phyloP scores from a whole-genome alignment of 1,140 invertebrate genomes.

The Anthonomus grandis region DNA sequence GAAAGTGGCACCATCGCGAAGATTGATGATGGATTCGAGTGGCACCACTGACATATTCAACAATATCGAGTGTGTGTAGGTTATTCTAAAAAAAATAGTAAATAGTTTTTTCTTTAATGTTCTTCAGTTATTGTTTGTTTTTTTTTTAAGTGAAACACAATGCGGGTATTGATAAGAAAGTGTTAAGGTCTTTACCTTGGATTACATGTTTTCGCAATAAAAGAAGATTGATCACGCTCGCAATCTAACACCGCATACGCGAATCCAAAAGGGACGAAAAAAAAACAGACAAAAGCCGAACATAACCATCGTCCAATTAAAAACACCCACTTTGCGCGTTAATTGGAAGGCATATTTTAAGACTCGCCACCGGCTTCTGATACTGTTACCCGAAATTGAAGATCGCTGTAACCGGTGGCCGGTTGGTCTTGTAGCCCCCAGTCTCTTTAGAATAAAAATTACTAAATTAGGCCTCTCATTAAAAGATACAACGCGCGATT shows the following conservation, averaged over 20 bases:
- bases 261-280: too few relatives aligned
- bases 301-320: constrained; percentile 4
- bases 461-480: constrained; percentile 39
- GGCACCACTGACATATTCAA: background rate
- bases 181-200: too few relatives aligned
- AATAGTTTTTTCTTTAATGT: too few relatives aligned
- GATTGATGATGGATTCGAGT: background rate
- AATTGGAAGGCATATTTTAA: constrained; percentile 5
- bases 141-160: too few relatives aligned
- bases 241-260: too few relatives aligned
- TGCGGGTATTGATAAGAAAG: too few relatives aligned
- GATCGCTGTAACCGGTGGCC: constrained; percentile 28
- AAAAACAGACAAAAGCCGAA: too few relatives aligned
- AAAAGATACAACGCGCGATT: constrained; percentile 39
- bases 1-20: background rate
- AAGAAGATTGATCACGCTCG: too few relatives aligned
- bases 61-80: too few relatives aligned
- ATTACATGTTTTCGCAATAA: too few relatives aligned
- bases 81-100: too few relatives aligned
- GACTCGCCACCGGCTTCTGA: background rate
- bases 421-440: constrained; percentile 6
- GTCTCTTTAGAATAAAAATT: constrained; percentile 32
- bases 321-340: constrained; percentile 10
- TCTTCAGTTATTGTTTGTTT: too few relatives aligned
- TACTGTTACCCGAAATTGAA: constrained; percentile 30